Evolutionary conservation across 2,888 invertebrate genomes (phyloP).

Genomic region (Tiliacea aurago): DNA sequence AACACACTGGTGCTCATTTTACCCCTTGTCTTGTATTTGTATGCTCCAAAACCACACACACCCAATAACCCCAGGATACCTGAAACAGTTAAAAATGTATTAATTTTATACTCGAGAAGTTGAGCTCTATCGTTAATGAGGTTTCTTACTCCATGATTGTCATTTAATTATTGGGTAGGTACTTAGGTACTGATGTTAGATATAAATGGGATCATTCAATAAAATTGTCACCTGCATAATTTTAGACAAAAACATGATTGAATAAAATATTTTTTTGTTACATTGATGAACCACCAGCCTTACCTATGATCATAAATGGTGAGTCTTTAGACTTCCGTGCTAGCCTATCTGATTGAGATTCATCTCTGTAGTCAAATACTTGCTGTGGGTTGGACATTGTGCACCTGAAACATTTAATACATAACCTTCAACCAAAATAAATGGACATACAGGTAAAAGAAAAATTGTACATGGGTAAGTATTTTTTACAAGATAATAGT

Average conservation of each 20-base stretch:
- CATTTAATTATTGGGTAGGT: slow-evolving; percentile 1
- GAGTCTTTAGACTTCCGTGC: slow-evolving; percentile 93
- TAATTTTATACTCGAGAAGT: not conserved
- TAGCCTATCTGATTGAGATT: slow-evolving; percentile 90
- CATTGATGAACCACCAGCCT: slow-evolving; percentile 61
- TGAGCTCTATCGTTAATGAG: not conserved
- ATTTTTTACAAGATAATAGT: not conserved
- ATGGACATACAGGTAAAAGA: not conserved
- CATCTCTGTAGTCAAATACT: slow-evolving; percentile 88
- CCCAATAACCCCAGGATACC: slow-evolving; percentile 93
- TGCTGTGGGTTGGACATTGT: slow-evolving; percentile 80
- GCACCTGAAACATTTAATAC: slow-evolving; percentile 44
- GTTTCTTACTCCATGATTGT: not conserved
- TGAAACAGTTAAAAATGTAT: slow-evolving; percentile 75
- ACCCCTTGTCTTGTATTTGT: slow-evolving; percentile 93
- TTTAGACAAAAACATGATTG: not conserved
- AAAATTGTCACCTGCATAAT: not conserved
- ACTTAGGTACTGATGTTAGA: not conserved
- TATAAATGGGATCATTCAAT: not conserved
- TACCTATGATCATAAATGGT: slow-evolving; percentile 94
- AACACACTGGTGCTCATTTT: slow-evolving; percentile 95
- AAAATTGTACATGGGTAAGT: not conserved
- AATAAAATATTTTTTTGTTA: not conserved
- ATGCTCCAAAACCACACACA: slow-evolving; percentile 93
- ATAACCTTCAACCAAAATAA: slow-evolving; percentile 27